Conservation (phyloP, 1,140 invertebrate genomes). For the Drosophila auraria region DNA sequence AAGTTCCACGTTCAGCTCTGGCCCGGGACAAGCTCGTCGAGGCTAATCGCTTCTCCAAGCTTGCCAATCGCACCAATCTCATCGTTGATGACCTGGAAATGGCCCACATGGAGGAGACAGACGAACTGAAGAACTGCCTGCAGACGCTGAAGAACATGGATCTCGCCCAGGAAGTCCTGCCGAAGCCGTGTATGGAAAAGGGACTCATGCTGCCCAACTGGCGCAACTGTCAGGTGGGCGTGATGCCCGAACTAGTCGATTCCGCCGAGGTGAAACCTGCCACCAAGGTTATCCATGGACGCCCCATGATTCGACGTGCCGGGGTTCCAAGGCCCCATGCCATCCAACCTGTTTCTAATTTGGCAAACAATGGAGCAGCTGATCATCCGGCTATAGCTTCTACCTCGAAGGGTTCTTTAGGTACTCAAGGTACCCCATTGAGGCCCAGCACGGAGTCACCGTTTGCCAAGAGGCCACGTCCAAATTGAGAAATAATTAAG, state of each 20-base stretch:
- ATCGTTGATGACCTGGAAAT: constrained; percentile 12
- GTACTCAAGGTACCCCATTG: rapidly evolving
- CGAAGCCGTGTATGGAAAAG: neutral
- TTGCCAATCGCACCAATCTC: constrained; percentile 9
- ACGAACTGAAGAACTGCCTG: neutral
- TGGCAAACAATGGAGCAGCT: neutral
- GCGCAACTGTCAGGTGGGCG: constrained; percentile 27
- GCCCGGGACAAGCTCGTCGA: constrained; percentile 20
- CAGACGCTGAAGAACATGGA: neutral
- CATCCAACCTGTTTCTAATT: neutral
- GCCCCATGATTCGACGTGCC: neutral
- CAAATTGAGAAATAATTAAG: neutral
- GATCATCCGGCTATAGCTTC: neutral
- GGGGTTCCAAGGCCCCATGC: neutral
- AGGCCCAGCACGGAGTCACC: neutral
- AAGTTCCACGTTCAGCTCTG: neutral
- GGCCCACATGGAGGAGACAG: neutral
- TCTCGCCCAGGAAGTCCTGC: neutral
- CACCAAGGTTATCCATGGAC: neutral
- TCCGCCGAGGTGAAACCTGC: neutral
- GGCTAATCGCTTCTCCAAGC: constrained; percentile 4
- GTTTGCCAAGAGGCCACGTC: neutral
- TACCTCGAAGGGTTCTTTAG: neutral
- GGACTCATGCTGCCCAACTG: constrained; percentile 21
- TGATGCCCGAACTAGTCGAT: neutral